These are phyloP conservation scores for Turritopsis dohrnii DNA, from an alignment of 30 jellyfish, hydroid and myxozoan genomes.

Conservation along the genomic window DNA sequence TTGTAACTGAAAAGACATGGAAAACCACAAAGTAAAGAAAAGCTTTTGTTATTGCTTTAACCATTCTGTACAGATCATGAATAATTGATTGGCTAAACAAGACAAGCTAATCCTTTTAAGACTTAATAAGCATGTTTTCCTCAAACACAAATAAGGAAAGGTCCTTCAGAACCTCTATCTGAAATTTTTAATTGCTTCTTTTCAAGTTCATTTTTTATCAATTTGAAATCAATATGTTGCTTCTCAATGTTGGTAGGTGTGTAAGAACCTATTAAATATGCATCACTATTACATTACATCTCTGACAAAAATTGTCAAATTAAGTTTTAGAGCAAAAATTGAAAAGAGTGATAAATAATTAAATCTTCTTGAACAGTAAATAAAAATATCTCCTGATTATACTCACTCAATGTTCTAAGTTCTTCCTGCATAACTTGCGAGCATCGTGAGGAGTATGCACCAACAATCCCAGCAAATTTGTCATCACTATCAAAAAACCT, in stretches of 20 bases:
- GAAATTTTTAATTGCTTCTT: too few relatives aligned
- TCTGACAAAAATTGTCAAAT: neutral
- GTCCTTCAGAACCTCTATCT: too few relatives aligned
- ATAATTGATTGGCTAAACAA: neutral
- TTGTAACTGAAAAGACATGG: neutral
- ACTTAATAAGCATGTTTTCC: neutral
- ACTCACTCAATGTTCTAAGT: conserved; percentile 46
- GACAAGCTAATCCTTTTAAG: neutral
- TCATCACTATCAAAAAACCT: neutral
- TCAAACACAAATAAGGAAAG: neutral
- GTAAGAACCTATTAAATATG: too few relatives aligned
- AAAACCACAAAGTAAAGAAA: neutral
- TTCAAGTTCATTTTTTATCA: too few relatives aligned
- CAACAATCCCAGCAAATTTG: conserved; percentile 59
- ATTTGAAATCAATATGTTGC: too few relatives aligned
- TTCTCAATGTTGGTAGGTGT: too few relatives aligned
- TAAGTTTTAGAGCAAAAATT: neutral
- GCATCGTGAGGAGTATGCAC: conserved; percentile 73
- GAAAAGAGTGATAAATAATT: neutral
- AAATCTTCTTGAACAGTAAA: neutral
- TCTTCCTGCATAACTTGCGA: conserved; percentile 41
- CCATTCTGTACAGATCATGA: neutral
- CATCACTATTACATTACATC: neutral
- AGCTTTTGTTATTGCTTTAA: neutral
- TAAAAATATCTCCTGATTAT: too few relatives aligned